A percentile compares a stretch with the other conserved stretches of the same genome.
phyloP scores from a whole-genome alignment of 2,888 invertebrate genomes.

The Dendrolimus houi region DNA sequence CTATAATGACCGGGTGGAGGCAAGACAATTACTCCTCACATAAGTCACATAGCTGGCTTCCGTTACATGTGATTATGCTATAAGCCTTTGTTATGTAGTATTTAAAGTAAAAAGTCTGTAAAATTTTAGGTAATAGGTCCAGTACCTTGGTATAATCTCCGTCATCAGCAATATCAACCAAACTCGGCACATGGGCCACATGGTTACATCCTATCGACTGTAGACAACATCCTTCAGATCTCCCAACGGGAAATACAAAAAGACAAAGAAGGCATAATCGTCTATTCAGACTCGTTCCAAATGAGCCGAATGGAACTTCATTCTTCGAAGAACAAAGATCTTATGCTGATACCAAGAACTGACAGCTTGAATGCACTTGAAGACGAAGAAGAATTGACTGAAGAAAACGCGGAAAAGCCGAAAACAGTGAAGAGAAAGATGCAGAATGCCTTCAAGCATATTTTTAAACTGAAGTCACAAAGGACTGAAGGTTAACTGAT shows the following conservation, averaged over 20 bases:
- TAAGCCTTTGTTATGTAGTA: neutral
- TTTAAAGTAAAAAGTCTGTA: neutral
- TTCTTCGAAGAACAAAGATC: constrained; percentile 8
- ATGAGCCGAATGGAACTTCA: constrained; percentile 12
- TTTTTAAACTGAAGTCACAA: constrained; percentile 16
- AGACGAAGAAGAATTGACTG: constrained; percentile 2
- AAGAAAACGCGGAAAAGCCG: constrained; percentile 1
- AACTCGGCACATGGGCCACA: constrained; percentile 55
- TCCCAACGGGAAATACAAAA: constrained; percentile 14
- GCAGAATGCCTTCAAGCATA: constrained; percentile 15
- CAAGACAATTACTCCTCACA: too few relatives aligned
- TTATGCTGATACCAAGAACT: neutral
- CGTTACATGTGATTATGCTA: neutral
- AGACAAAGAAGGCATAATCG: constrained; percentile 27
- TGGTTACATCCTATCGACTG: constrained; percentile 42
- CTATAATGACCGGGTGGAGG: too few relatives aligned
- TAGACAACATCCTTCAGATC: constrained; percentile 20
- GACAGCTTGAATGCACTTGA: constrained; percentile 5
- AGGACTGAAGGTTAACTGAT: constrained; percentile 4
- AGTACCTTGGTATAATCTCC: constrained; percentile 77
- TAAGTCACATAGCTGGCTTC: too few relatives aligned
- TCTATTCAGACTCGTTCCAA: constrained; percentile 22
- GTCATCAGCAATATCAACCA: constrained; percentile 78
- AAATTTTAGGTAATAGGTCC: constrained; percentile 44
- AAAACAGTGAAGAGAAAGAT: constrained; percentile 17